phyloP scores from a whole-genome alignment of 2,113 vertebrate genomes.

The Montifringilla adamsi region DNA sequence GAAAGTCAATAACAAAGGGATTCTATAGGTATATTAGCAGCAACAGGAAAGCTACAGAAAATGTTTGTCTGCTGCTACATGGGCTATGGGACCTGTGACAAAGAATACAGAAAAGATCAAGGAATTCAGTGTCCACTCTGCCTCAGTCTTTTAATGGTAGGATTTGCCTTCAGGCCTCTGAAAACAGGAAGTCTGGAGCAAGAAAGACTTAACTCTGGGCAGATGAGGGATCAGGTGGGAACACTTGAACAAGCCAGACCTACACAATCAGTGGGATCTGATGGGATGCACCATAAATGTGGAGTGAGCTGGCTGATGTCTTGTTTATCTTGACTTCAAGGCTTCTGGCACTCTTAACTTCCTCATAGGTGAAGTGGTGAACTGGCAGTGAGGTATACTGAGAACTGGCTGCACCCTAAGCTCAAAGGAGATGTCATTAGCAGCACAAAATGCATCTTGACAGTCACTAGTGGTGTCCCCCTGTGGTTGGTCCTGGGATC shows the following conservation, averaged over 20 bases:
- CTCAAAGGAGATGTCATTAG: background rate
- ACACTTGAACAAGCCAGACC: background rate
- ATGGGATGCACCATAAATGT: background rate
- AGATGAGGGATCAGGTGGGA: background rate
- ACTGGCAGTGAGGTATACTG: background rate
- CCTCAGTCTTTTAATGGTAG: background rate
- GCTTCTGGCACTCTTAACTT: background rate
- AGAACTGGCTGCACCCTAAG: background rate
- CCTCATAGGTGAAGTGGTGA: background rate
- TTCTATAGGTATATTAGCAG: background rate
- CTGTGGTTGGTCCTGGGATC: background rate
- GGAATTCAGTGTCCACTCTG: background rate
- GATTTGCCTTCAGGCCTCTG: background rate
- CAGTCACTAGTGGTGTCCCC: background rate
- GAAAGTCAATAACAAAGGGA: background rate
- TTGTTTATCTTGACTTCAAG: background rate
- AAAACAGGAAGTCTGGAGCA: background rate
- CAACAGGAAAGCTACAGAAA: background rate
- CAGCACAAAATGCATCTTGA: background rate
- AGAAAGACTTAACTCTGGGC: background rate
- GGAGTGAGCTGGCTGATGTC: accelerated
- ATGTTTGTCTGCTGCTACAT: background rate
- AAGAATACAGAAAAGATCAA: background rate
- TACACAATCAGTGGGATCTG: background rate
- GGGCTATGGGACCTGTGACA: background rate